These are phyloP conservation scores for Enteromius paludinosus DNA, from an alignment of 2,797 vertebrate species.

Conservation along the genomic window DNA sequence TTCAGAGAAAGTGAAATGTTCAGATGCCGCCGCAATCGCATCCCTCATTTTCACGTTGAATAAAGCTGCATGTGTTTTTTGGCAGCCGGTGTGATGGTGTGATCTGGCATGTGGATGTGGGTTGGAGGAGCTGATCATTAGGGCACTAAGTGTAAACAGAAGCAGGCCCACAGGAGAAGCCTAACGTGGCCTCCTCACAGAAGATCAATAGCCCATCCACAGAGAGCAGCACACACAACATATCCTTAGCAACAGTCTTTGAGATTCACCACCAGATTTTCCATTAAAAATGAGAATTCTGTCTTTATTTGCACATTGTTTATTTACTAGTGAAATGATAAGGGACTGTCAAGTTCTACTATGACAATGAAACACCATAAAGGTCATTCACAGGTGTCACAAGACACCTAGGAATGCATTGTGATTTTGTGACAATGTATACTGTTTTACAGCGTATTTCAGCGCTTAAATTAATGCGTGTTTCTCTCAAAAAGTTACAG, in stretches of 20 bases:
- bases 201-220: constrained; percentile 14
- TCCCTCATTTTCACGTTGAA: constrained; percentile 25
- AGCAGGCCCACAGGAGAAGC: constrained; percentile 24
- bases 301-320: neutral
- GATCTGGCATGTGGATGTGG: constrained; percentile 16
- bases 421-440: too few relatives aligned
- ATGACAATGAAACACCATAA: neutral
- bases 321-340: neutral
- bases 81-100: constrained; percentile 9
- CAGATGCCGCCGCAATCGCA: constrained; percentile 16
- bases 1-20: constrained; percentile 36
- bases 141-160: constrained; percentile 21
- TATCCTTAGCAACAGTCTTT: constrained; percentile 1
- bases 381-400: neutral
- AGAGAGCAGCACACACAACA: constrained; percentile 1
- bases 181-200: neutral
- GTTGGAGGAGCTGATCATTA: constrained; percentile 15
- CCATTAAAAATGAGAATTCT: neutral
- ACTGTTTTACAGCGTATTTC: neutral
- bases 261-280: neutral
- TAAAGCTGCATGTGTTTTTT: constrained; percentile 7
- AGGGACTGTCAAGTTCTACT: neutral
- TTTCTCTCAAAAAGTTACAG: neutral
- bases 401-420: neutral
- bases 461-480: neutral